Conservation (phyloP, 1,140 invertebrate genomes). For the Chlorops oryzae region DNA sequence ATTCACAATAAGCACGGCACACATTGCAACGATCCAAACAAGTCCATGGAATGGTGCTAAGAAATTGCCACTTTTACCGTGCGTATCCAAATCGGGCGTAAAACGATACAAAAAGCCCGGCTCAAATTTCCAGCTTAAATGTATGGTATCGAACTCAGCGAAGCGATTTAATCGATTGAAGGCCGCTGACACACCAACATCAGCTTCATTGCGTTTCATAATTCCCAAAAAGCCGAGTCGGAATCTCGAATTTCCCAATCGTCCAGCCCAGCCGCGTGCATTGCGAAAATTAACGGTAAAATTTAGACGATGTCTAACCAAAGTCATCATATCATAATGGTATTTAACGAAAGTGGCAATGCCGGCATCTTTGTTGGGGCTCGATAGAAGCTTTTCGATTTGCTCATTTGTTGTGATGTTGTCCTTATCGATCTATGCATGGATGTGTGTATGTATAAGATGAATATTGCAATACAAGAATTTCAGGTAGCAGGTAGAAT, state of each 20-base stretch:
- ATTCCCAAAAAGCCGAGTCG: constrained; percentile 37
- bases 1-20: constrained; percentile 19
- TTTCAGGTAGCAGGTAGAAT: background rate
- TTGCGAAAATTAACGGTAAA: constrained; percentile 41
- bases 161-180: constrained; percentile 40
- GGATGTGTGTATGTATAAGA: background rate
- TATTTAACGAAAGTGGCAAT: constrained; percentile 40
- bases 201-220: constrained; percentile 36
- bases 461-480: background rate
- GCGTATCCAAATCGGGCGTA: constrained; percentile 31
- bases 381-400: constrained; percentile 27
- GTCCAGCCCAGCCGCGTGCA: constrained; percentile 41
- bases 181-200: constrained; percentile 36
- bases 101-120: constrained; percentile 37
- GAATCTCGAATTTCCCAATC: constrained; percentile 31
- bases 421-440: constrained; percentile 35
- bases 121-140: constrained; percentile 43
- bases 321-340: constrained; percentile 30
- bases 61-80: constrained; percentile 34
- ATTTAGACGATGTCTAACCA: constrained; percentile 34
- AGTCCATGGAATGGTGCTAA: constrained; percentile 30
- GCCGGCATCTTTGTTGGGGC: constrained; percentile 29
- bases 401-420: constrained; percentile 31
- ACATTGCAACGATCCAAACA: constrained; percentile 29
- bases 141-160: constrained; percentile 39